Base-by-base conservation (phyloP, 1,140 invertebrate genomes). In the Augochlora pura region DNA sequence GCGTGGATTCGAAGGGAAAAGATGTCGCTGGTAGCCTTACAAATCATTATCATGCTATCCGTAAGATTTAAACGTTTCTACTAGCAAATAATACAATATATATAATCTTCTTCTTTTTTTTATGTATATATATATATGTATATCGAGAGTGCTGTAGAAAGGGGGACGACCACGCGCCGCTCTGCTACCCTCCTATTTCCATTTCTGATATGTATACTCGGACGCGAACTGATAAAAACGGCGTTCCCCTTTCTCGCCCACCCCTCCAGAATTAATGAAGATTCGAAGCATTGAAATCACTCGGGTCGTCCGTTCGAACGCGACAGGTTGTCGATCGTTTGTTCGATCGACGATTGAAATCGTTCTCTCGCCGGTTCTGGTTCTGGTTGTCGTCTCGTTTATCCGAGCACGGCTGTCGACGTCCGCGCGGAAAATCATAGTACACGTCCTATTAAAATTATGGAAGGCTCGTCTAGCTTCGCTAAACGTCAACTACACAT, bases 391-490 rank as follows among this genome's bases (percentile, higher is more conserved):
- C 42, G 68, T 76, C 57, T 7, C 42, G 32, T 23, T 80, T 70
- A 21, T 49, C 52, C 66, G 69, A 79, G 77, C 62, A 73, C 62
- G 49, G 72, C 62, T 52, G 54, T 77, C 49, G 14, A 72, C 70
- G 70, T 87, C 86, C 88, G 79, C 84, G 75, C 2, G 12, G 14
- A 46, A 88, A 80, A 85, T 72, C 63, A 82, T 72, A 87, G 75
- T 75, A 82, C 71, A 63, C 49, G 49, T 52, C 65, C 72, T 85
- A 46, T 66, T 42, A 86, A 87, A 80, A 81, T 87, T 86, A 90
- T 92, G 92, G 92, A 93, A 92, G 92, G 91, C 88, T 90, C 88
- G 71, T 86, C 88, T 88, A 91, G 87, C 88, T 88, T 89, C 49
- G 83, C 86, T 91, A 88, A 87, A 83, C 82, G 82, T 80, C 83